Evolutionary conservation across 2,797 vertebrate species (phyloP).

Genomic region (Smutsia gigantea): DNA sequence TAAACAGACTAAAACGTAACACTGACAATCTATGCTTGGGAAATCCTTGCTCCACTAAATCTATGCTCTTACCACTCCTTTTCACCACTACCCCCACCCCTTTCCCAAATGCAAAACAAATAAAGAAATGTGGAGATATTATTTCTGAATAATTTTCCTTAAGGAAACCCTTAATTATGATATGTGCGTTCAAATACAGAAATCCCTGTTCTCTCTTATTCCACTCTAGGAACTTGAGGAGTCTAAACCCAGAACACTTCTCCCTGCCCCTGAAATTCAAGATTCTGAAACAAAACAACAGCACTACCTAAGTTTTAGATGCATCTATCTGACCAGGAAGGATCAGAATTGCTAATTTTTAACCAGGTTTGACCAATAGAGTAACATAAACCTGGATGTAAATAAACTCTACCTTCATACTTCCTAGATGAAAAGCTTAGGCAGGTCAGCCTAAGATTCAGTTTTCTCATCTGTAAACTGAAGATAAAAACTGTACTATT

Average conservation of each 20-base stretch:
- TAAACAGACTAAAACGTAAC: background rate
- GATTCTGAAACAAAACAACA: background rate
- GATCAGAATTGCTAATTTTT: constrained; percentile 10
- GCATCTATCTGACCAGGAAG: background rate
- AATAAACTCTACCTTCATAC: constrained; percentile 34
- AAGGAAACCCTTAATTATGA: background rate
- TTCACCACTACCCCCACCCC: no score
- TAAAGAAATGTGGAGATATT: background rate
- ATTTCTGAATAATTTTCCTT: background rate
- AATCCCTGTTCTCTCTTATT: background rate
- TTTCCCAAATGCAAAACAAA: background rate
- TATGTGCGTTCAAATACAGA: background rate
- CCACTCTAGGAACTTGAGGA: background rate
- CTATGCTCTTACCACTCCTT: background rate
- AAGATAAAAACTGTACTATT: background rate
- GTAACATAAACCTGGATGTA: background rate
- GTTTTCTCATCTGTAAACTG: constrained; percentile 31
- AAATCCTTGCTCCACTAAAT: background rate
- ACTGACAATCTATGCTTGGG: background rate
- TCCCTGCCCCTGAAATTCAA: background rate
- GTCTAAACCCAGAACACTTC: background rate
- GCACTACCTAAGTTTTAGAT: background rate
- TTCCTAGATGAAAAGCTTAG: background rate
- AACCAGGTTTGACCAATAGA: background rate
- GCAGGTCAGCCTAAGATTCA: background rate